phyloP scores from a whole-genome alignment of 2,113 vertebrate genomes.

The Sigmodon hispidus region DNA sequence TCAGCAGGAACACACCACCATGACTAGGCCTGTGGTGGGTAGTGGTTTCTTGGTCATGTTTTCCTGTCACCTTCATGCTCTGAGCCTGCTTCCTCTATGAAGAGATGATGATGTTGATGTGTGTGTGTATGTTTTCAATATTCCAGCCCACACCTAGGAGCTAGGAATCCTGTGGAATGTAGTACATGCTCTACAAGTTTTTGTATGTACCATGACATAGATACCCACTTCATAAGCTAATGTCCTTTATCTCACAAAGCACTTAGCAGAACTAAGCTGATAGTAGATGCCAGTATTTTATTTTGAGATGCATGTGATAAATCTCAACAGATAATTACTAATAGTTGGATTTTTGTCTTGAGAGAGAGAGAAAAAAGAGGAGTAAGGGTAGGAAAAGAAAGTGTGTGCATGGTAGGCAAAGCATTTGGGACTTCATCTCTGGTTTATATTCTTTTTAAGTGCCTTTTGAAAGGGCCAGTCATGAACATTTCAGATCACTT shows the following conservation, averaged over 20 bases:
- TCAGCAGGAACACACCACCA: not conserved
- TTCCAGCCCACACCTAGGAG: not conserved
- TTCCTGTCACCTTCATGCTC: not conserved
- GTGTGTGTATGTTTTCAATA: not conserved
- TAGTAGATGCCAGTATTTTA: not conserved
- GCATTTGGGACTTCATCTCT: not conserved
- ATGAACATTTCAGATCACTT: not conserved
- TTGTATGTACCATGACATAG: not conserved
- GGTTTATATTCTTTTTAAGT: not conserved
- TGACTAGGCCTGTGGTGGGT: not conserved
- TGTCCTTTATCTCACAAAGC: not conserved
- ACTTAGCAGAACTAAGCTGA: not conserved
- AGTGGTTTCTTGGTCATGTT: not conserved
- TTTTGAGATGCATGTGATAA: not conserved
- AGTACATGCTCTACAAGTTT: not conserved
- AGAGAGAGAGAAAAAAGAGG: not conserved
- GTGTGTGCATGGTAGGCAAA: not conserved
- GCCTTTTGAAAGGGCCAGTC: not conserved
- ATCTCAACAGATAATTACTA: conserved; percentile 7
- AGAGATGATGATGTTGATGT: not conserved
- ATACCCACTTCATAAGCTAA: not conserved
- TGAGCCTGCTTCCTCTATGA: not conserved
- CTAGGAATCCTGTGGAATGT: not conserved
- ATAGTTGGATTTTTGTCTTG: not conserved
- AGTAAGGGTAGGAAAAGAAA: not conserved